Conservation (phyloP, 2,888 invertebrate genomes). For the Drosophila ustulata region DNA sequence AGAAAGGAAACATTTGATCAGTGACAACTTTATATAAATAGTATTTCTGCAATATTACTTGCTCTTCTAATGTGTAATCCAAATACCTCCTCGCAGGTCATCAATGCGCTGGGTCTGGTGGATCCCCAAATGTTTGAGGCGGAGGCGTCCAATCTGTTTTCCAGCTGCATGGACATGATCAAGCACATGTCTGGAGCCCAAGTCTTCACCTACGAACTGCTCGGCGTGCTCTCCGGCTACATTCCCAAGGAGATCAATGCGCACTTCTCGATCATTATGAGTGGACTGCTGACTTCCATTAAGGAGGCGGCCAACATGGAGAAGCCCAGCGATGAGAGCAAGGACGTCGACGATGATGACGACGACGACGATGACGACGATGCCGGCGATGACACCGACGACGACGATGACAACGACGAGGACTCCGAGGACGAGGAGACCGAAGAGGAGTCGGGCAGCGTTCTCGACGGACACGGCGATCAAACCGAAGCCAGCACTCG, state of each 20-base stretch:
- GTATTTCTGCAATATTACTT: too few relatives aligned
- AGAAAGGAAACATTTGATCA: too few relatives aligned
- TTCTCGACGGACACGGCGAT: constrained; percentile 29
- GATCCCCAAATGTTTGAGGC: constrained; percentile 9
- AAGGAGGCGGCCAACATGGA: neutral
- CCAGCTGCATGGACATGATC: constrained; percentile 20
- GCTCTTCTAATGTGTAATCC: too few relatives aligned
- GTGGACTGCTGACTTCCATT: constrained; percentile 1
- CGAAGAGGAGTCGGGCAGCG: neutral
- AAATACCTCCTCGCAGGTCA: constrained; percentile 1
- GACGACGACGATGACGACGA: neutral
- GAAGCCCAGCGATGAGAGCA: neutral
- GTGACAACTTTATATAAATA: too few relatives aligned
- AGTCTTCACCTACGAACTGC: constrained; percentile 19
- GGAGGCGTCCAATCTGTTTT: constrained; percentile 5
- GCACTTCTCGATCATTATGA: constrained; percentile 19
- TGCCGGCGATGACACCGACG: neutral
- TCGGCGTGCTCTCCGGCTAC: constrained; percentile 20
- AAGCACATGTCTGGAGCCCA: constrained; percentile 6
- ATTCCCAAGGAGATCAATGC: constrained; percentile 15
- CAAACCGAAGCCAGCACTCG: constrained; percentile 8
- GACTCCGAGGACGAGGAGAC: neutral
- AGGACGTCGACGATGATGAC: neutral
- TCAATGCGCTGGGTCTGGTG: constrained; percentile 13
- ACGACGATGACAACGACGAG: neutral